Evolutionary conservation across 2,888 invertebrate genomes (phyloP).

Genomic region (Emmelina monodactyla): DNA sequence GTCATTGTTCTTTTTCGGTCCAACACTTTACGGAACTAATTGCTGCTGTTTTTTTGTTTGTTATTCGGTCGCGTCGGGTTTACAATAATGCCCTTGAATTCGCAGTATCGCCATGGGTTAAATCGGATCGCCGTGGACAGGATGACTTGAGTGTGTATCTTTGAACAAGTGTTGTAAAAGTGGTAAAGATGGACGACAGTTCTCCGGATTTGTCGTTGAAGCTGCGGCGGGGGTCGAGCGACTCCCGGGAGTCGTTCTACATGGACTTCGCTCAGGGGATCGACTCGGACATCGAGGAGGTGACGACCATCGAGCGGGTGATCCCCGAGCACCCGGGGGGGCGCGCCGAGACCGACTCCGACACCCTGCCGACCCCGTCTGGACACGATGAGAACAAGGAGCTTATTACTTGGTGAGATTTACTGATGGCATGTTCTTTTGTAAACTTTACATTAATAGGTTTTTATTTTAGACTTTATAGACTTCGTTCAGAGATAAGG

Average conservation of each 20-base stretch:
- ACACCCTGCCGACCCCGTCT: slow-evolving; percentile 57
- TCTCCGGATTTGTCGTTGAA: slow-evolving; percentile 87
- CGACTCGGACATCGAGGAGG: slow-evolving; percentile 89
- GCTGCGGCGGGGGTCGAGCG: slow-evolving; percentile 83
- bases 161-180: slow-evolving; percentile 21
- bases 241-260: slow-evolving; percentile 87
- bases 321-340: slow-evolving; percentile 59
- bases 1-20: slow-evolving; percentile 50
- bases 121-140: not conserved
- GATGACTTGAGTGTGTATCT: slow-evolving; percentile 9
- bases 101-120: not conserved
- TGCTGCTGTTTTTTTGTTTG: slow-evolving; percentile 28
- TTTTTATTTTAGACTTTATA: slow-evolving; percentile 16
- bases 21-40: slow-evolving; percentile 21
- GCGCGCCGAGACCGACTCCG: slow-evolving; percentile 50
- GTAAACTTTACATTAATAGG: slow-evolving; percentile 2
- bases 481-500: no score
- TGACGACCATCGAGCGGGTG: slow-evolving; percentile 72
- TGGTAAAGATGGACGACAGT: slow-evolving; percentile 71
- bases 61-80: not conserved
- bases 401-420: slow-evolving; percentile 50
- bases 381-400: slow-evolving; percentile 59
- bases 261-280: slow-evolving; percentile 92
- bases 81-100: slow-evolving; percentile 15
- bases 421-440: no score